A percentile compares a stretch with the other conserved stretches of the same genome.
Evolutionary conservation across 2,888 invertebrate species (phyloP).

Genomic region (Lysandra coridon): DNA sequence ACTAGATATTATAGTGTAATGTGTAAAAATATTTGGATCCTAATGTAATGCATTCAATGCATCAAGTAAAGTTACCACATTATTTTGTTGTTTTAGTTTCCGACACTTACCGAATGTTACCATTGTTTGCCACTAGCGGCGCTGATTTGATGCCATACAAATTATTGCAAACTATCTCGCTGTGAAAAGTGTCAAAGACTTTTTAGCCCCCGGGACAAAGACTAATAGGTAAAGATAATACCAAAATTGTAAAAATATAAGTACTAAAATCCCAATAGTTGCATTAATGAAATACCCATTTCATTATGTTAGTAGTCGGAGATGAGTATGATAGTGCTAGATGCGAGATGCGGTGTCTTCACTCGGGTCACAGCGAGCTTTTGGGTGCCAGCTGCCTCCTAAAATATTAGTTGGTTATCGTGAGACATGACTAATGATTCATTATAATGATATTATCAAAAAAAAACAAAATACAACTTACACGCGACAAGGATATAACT

Average conservation of each 20-base stretch:
- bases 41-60: too few species aligned
- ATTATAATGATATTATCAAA: neutral
- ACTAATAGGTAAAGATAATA: neutral
- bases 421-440: constrained; percentile 14
- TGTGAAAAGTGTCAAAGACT: neutral
- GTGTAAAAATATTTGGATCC: too few species aligned
- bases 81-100: too few species aligned
- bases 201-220: neutral
- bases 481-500: neutral
- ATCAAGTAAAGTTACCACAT: too few species aligned
- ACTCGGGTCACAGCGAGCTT: constrained; percentile 73
- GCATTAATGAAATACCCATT: neutral
- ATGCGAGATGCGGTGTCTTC: constrained; percentile 52
- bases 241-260: neutral
- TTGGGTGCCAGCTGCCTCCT: constrained; percentile 68
- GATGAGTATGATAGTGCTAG: constrained; percentile 37
- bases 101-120: too few species aligned
- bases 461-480: neutral
- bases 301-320: constrained; percentile 34
- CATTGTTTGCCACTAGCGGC: neutral
- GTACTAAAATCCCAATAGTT: neutral
- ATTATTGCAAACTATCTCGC: neutral
- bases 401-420: constrained; percentile 59
- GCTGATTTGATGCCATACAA: neutral
- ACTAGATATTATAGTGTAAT: neutral